Percentiles rank a stretch among this genome's conserved stretches.
phyloP scores from a whole-genome alignment of 2,113 vertebrate genomes.

The Typhlomys cinereus region DNA sequence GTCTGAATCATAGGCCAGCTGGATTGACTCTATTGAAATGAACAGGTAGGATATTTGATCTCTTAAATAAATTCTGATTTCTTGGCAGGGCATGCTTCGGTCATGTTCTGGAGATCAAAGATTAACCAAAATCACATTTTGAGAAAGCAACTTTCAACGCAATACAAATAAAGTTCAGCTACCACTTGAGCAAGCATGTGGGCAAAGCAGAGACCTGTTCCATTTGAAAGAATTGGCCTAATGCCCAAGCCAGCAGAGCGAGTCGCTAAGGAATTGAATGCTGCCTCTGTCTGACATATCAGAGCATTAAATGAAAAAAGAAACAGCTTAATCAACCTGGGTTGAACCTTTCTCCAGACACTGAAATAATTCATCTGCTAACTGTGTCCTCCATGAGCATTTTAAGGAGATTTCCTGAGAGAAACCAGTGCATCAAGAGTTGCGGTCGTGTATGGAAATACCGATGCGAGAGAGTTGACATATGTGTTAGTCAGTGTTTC shows the following conservation, averaged over 20 bases:
- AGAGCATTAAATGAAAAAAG: conserved; percentile 13
- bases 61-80: conserved; percentile 52
- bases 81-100: background rate
- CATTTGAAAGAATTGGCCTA: background rate
- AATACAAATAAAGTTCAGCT: background rate
- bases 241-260: background rate
- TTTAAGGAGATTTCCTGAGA: background rate
- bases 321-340: conserved; percentile 45
- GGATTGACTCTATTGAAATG: background rate
- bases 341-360: background rate
- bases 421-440: background rate
- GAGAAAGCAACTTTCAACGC: background rate
- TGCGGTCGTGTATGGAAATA: background rate
- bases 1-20: background rate
- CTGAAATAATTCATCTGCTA: background rate
- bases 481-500: background rate
- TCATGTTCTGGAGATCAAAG: background rate
- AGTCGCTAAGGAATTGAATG: background rate
- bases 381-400: background rate
- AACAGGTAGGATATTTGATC: background rate
- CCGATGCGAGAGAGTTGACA: background rate
- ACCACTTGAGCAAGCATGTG: background rate
- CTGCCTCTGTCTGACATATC: conserved; percentile 16
- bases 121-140: conserved; percentile 46
- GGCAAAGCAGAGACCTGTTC: background rate